Evolutionary conservation across 2,888 invertebrate genomes (phyloP), one percentile per base, ranked within the genome.

Genomic region (Scaptodrosophila latifasciaeformis): DNA sequence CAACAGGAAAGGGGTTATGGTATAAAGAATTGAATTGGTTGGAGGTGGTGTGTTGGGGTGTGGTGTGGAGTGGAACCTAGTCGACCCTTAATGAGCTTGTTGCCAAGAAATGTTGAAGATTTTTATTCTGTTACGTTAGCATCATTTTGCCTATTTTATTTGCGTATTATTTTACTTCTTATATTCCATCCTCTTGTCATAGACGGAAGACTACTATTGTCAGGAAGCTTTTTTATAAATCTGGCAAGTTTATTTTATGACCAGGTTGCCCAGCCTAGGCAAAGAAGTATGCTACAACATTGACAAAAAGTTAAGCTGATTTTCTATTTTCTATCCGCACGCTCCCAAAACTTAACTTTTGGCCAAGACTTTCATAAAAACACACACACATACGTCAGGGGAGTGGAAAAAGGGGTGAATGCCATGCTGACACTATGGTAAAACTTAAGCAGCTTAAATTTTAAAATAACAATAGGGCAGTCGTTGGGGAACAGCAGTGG

Each of bases 381-480:
- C n/a, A n/a, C n/a, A n/a, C n/a, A n/a, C n/a, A n/a, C n/a, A n/a
- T n/a, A n/a, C n/a, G n/a, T n/a, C n/a, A n/a, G n/a, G n/a, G n/a
- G n/a, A n/a, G n/a, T n/a, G n/a, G n/a, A n/a, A n/a, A n/a, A n/a
- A n/a, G n/a, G 27, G 27, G 27, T 9, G 5, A 27, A 27, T 27
- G 27, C 27, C 5, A 6, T 9, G 27, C 27, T 6, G 5, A 24
- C 24, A 24, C 24, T 24, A 24, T 24, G 24, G 24, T 24, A 61
- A 71, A 68, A 75, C 71, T 62, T 77, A 74, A 74, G 74, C 71
- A 39, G 78, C 78, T 74, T 74, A 74, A 70, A 56, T 59, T 60
- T 70, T 59, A 45, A 55, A 56, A 61, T 56, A 39, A 47, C 51
- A 45, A 43, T 9, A 24, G 7, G 24, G 24, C 7, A 5, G 24